A percentile compares a stretch with the other conserved stretches of the same genome.
These are phyloP conservation scores for Lucilia cuprina DNA, from an alignment of 1,140 invertebrate species.

Conservation along the genomic window DNA sequence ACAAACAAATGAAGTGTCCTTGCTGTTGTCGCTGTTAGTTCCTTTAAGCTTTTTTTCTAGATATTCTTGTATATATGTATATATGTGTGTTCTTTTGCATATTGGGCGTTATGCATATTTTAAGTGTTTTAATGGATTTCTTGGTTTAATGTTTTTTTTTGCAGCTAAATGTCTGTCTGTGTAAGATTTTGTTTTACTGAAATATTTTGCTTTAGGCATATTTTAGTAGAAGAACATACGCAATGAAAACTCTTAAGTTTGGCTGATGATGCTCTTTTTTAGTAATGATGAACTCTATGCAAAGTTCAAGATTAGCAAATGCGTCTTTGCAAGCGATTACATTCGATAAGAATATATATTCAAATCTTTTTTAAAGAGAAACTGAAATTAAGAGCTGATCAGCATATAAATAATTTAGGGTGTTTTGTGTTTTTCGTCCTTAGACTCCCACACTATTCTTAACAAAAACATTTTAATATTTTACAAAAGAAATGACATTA, in stretches of 20 bases:
- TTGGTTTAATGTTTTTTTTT: constrained; percentile 14
- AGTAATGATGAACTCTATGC: no score
- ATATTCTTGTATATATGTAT: neutral
- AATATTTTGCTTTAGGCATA: neutral
- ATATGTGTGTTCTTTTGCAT: neutral
- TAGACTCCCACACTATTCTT: no score
- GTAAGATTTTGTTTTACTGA: neutral
- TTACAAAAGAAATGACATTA: no score
- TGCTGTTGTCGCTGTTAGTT: constrained; percentile 2
- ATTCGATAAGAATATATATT: no score
- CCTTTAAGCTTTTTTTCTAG: neutral
- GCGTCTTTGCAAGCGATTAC: no score
- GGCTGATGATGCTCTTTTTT: neutral
- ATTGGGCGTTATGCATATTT: neutral
- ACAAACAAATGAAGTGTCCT: constrained; percentile 29
- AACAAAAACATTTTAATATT: no score
- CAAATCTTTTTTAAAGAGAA: no score
- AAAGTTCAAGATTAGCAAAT: no score
- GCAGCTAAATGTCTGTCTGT: no score
- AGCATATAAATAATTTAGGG: no score
- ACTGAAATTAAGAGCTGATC: no score
- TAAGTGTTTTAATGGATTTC: constrained; percentile 33
- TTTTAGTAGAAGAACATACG: neutral
- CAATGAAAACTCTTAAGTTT: neutral
- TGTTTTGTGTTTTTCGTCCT: no score